Evolutionary conservation across 1,140 invertebrate species (phyloP), one percentile per base, ranked within the genome.

Genomic region (Aphelenchoides fujianensis): DNA sequence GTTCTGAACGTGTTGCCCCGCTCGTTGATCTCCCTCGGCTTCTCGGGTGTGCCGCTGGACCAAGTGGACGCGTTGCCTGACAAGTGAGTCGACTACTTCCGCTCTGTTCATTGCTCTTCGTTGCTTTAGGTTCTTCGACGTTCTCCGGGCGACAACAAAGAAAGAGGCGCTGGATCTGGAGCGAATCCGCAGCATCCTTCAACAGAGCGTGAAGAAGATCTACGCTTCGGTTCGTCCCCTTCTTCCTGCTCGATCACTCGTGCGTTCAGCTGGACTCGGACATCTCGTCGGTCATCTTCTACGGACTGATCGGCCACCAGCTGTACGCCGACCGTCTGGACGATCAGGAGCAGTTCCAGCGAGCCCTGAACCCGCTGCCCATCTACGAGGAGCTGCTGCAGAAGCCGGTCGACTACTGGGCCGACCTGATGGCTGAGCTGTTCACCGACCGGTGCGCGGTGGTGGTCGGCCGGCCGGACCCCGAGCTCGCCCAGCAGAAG

Each of bases 41-140:
- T 94, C 74, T 88, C 90, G 78, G 92, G 91, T 84, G 91, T 94
- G 7, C 91, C 91, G 0, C 85, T 89, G 2, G 79, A 86, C 7
- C 91, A 92, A 84, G 82, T 93, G 54, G 81, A 88, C 30, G 70
- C 85, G 1, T 88, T 92, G 0, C 88, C 89, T 63, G 85, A 87
- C n/a, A 88, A 88, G n/a, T n/a, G n/a, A n/a, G n/a, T n/a, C n/a
- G n/a, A n/a, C n/a, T n/a, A n/a, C n/a, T n/a, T n/a, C n/a, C n/a
- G n/a, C n/a, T n/a, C n/a, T n/a, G n/a, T n/a, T n/a, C n/a, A n/a
- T n/a, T n/a, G n/a, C n/a, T n/a, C n/a, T n/a, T n/a, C n/a, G n/a
- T n/a, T n/a, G n/a, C n/a, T n/a, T n/a, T n/a, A n/a, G n/a, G 2
- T 61, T 61, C 27, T 61, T 61, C 27, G 28, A 61, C n/a, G 28